Evolutionary conservation across 2,797 vertebrate species (phyloP), one percentile per base, ranked within the genome.

Genomic region (Hyperoplus immaculatus): DNA sequence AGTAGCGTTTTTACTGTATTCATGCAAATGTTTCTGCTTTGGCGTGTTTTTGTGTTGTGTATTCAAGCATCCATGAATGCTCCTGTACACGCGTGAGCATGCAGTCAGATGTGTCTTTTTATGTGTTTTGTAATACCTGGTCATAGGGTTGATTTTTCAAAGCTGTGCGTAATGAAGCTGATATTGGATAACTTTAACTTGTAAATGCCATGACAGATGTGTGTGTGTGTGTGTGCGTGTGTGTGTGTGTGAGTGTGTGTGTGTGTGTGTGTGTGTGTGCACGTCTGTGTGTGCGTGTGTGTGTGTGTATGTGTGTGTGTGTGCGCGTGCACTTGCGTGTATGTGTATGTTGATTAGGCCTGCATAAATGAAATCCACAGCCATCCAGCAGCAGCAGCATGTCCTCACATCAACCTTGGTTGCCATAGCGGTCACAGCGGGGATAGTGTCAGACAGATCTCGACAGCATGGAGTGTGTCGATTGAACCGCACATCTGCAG

Each of bases 321-420:
- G 13, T 71, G 69, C 55, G 18, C 29, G 29, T 29, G 29, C 29
- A 29, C 29, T 45, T 7, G 43, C 43, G 43, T 45, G 43, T 11
- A 45, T 61, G 67, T 59, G 55, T 42, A 55, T 61, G 85, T 43
- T 80, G 51, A 77, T 65, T 57, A 75, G 53, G n/a, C 51, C 68
- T 5, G 67, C 58, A 64, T 77, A 88, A 88, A 92, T 92, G 82
- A 76, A 88, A 82, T 64, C 58, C 49, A 45, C 54, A 21, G 21
- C 41, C 57, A 69, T 29, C 50, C 14, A 65, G 29, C 29, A 29
- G 29, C 29, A 29, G 29, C 29, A 29, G 36, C 53, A 45, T n/a
- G 45, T 61, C 63, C 61, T 29, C 29, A 71, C 42, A 56, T 71
- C 67, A 62, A 74, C 73, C 76, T 85, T 63, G 61, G 81, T 67